Base-by-base conservation (phyloP, 2,113 vertebrate genomes). In the Mystacornis crossleyi region DNA sequence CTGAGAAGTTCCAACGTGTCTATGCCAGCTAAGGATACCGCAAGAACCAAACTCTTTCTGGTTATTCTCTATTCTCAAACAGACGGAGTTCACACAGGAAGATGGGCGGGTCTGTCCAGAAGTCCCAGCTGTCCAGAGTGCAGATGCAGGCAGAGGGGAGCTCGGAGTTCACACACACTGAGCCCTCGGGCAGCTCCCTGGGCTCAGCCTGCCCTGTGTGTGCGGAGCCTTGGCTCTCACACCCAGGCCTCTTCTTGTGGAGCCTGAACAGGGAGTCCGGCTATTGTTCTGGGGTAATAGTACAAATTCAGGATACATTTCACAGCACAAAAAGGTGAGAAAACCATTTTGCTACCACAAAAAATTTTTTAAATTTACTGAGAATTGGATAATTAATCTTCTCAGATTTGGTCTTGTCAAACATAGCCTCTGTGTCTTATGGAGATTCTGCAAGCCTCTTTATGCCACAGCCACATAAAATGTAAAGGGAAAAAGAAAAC, bases 261-360 rank as follows among this genome's bases (percentile, higher is more conserved):
- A 71, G 62, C 23, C 24, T 81, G 28, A n/a, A 38, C 4, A 2
- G 33, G 38, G 48, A 80, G 34, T 9, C 4, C 2, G 83, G 61
- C 65, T 31, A 40, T 58, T 79, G 42, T 69, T 93, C n/a, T 79
- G 64, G 19, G 61, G 36, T 13, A 86, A 75, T 2, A 64, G 40
- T 9, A 89, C 34, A 80, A 91, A 38, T 13, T 51, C 1, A 4
- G 45, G 75, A 60, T 61, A 43, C 24, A 29, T 33, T 65, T 86
- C 17, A 4, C 47, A 83, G 72, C 50, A 73, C 50, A 73, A 77
- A 92, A 72, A 21, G 33, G 72, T 81, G 64, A 91, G 75, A 61
- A 94, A 94, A 61, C 25, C 23, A 84, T 89, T 86, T 84, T 74
- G 72, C 77, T 86, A 70, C 85, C 31, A 33, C 65, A 81, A 71